Evolutionary conservation across 2,797 vertebrate genomes (phyloP), one percentile per base, ranked within the genome.

Genomic region (Cryptoblepharus egeriae): DNA sequence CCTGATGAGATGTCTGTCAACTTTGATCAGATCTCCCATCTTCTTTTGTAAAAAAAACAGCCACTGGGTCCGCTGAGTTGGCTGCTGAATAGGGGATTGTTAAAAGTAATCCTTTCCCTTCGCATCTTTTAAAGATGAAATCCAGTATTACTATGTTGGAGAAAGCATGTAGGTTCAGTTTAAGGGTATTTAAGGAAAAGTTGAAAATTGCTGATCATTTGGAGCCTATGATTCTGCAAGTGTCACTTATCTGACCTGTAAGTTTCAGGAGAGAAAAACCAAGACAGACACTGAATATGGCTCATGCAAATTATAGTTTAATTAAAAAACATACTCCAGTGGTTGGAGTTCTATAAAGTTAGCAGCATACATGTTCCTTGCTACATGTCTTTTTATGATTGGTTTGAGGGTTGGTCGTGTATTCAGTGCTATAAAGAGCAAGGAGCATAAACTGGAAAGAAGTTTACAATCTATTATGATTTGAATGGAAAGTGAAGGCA

Each of bases 201-300:
- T 49, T 49, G 45, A 49, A 49, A 49, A 49, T 49, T 12, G 9
- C 9, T 5, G 9, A 49, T 49, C 45, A 9, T 9, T 49, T 49
- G 45, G 22, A 58, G 3, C 18, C 22, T 22, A 24, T 58, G 57
- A 5, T 4, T 58, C 2, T 22, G 24, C 57, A 2, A 58, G 5
- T 58, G 57, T 24, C 22, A 58, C 57, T 24, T 58, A 60, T 39
- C 68, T 68, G 37, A 39, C 6, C 55, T 13, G 26, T 32, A 3
- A 9, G 69, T 11, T 1, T 0, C 70, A 45, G 5, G 26, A 77
- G 79, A 82, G 79, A 70, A 61, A 30, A 24, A 18, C 0, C 0
- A 89, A 55, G 3, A 35, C 78, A 86, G 60, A 81, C 75, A 82
- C 88, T 89, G 85, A 0, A 88, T 75, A 30, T 63, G 63, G 70